These are phyloP conservation scores for Polia nebulosa DNA, from an alignment of 2,888 invertebrate genomes.

Conservation along the genomic window DNA sequence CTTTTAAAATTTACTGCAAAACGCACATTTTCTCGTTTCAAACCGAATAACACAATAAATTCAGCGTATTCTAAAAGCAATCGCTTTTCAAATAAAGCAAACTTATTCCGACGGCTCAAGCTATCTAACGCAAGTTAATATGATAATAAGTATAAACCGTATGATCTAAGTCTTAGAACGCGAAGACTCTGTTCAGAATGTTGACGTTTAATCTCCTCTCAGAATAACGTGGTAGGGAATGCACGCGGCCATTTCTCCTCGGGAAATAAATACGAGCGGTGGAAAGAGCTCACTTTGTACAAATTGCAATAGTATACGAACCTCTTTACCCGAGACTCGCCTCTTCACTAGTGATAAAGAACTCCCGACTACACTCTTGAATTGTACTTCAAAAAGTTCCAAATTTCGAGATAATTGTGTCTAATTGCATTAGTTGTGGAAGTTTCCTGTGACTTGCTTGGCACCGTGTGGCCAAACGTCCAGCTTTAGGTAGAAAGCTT, in stretches of 20 bases:
- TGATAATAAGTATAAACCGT: slow-evolving; percentile 61
- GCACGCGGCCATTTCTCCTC: slow-evolving; percentile 70
- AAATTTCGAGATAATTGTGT: slow-evolving; percentile 67
- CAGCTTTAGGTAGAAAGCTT: slow-evolving; percentile 28
- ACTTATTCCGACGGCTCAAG: slow-evolving; percentile 29
- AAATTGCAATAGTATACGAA: slow-evolving; percentile 73
- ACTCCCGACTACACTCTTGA: slow-evolving; percentile 61
- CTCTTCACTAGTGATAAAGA: slow-evolving; percentile 72
- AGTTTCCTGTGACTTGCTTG: slow-evolving; percentile 58
- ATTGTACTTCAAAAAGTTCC: slow-evolving; percentile 66
- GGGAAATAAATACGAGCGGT: slow-evolving; percentile 75
- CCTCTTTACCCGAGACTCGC: slow-evolving; percentile 59
- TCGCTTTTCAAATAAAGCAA: slow-evolving; percentile 43
- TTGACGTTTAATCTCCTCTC: slow-evolving; percentile 74
- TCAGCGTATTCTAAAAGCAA: slow-evolving; percentile 28
- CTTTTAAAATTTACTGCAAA: slow-evolving; percentile 6
- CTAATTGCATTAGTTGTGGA: slow-evolving; percentile 68
- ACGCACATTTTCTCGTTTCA: slow-evolving; percentile 3
- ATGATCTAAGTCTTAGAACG: slow-evolving; percentile 59
- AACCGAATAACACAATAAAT: slow-evolving; percentile 25
- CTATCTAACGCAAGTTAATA: slow-evolving; percentile 55
- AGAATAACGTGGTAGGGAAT: slow-evolving; percentile 70
- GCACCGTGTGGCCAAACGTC: slow-evolving; percentile 44
- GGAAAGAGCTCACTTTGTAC: slow-evolving; percentile 75
- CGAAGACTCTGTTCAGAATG: slow-evolving; percentile 61